Base-by-base conservation (phyloP, 1,140 invertebrate species). In the Riptortus pedestris region DNA sequence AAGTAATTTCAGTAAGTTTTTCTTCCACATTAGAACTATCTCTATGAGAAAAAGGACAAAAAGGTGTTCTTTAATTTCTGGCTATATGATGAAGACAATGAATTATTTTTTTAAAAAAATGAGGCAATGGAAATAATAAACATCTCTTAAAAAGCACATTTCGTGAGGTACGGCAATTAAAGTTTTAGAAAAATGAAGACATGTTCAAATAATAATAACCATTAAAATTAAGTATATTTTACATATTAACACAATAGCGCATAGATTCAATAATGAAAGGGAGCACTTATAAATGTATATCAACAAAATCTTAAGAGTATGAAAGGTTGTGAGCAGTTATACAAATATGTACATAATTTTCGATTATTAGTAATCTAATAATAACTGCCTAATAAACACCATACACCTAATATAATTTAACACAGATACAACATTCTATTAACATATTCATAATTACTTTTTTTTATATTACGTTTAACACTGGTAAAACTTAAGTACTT, bases 321-420 rank as follows among this genome's bases (percentile, higher is more conserved):
- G 51, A 27, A 18, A 55, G 18, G 51, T 55, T 24, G 24, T 55
- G 51, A 55, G 51, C 51, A 55, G 51, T 55, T 55, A 55, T 2
- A 24, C 2, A n/a, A 55, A 55, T 55, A 55, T 55, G 20, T 55
- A 55, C 51, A 55, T 5, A 7, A 38, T 7, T 38, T 7, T 38
- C 31, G 5, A 7, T 55, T 55, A 55, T 26, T 55, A 24, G 16
- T 55, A 9, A 9, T 16, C 51, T 55, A 55, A 26, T 24, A 55
- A 59, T 59, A 59, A 59, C 28, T 59, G 28, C 52, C 33, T 59
- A 31, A 59, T 58, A 64, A 64, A 64, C 52, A 64, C 63, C 63
- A 45, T 64, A 58, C 63, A 64, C 51, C 63, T 64, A 64, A 58
- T 57, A 64, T 57, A 64, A 64, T 64, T 64, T 58, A 64, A 64